Evolutionary conservation across 2,797 vertebrate species (phyloP), one percentile per base, ranked within the genome.

Genomic region (Pogoniulus pusillus): DNA sequence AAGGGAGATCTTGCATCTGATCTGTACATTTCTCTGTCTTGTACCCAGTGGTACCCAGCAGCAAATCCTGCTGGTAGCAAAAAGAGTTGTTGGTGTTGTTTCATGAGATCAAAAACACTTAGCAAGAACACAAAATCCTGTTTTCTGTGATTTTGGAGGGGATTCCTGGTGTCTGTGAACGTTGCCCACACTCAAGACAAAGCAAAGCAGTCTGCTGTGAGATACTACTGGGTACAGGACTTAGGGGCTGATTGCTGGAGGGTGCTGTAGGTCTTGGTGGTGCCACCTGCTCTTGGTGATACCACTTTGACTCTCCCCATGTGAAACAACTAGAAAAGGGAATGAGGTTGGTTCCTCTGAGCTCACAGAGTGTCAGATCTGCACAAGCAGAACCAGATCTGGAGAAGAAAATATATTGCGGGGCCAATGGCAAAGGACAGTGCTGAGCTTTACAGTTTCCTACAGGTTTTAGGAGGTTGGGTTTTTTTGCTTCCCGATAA

Each of bases 241-340:
- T 70, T 54, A 0, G 4, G 30, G 15, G n/a, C 30, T 0, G 0
- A 13, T 8, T 35, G 23, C 16, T 49, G 58, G 37, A 29, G 24
- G 58, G 11, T 24, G 30, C 39, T 49, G 60, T 22, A 29, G 66
- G 41, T 71, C 29, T 60, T 32, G 51, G 30, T 0, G 4, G 27
- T 22, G 23, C 23, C 59, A 9, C 8, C 27, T 47, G 45, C 20
- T 47, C 45, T 47, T 47, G 22, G 45, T 47, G 45, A 47, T 47
- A 12, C 45, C 20, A 20, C 47, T 12, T 14, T 49, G 47, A 49
- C 47, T 49, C 23, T 49, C 47, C n/a, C 27, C 1, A 3, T 19
- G 27, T 17, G 37, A 18, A 75, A 20, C 58, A 32, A 27, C 4
- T 3, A 12, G 51, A 13, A 35, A 45, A 53, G 32, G 8, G 30